phyloP scores from a whole-genome alignment of 2,888 invertebrate genomes.

The Ectemnius cavifrons region DNA sequence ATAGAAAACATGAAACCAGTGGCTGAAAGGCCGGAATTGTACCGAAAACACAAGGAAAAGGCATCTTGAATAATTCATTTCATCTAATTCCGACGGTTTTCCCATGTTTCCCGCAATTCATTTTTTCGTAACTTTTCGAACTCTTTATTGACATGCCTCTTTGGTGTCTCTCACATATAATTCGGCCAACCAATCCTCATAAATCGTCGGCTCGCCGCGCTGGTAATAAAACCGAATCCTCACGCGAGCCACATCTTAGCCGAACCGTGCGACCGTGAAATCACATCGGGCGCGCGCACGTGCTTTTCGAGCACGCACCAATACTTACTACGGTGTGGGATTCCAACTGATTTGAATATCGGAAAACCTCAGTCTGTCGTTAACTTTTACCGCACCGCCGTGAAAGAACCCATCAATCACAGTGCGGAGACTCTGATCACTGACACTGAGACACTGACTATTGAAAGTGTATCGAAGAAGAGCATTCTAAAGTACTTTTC shows the following conservation, averaged over 20 bases:
- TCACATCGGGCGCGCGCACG: slow-evolving; percentile 52
- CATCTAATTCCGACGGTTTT: too few relatives aligned
- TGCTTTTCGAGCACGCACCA: slow-evolving; percentile 52
- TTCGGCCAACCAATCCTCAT: neutral
- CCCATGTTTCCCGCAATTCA: too few relatives aligned
- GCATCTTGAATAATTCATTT: too few relatives aligned
- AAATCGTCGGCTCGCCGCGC: slow-evolving; percentile 2
- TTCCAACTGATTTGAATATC: slow-evolving; percentile 42
- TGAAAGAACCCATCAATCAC: neutral
- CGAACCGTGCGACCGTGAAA: slow-evolving; percentile 59
- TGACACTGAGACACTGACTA: neutral
- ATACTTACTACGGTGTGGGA: neutral
- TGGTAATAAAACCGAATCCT: slow-evolving; percentile 19
- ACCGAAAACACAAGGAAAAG: too few relatives aligned
- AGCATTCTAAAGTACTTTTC: too few relatives aligned
- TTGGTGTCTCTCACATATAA: neutral
- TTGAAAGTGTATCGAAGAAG: neutral
- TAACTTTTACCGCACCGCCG: neutral
- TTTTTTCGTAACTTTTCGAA: too few relatives aligned
- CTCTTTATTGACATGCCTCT: neutral
- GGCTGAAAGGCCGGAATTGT: too few relatives aligned
- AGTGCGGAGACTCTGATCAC: neutral
- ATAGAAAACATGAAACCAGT: too few relatives aligned
- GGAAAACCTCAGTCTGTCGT: slow-evolving; percentile 16
- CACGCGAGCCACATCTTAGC: slow-evolving; percentile 44